phyloP scores from a whole-genome alignment of 2,888 invertebrate genomes.

The Harpalus rubripes region DNA sequence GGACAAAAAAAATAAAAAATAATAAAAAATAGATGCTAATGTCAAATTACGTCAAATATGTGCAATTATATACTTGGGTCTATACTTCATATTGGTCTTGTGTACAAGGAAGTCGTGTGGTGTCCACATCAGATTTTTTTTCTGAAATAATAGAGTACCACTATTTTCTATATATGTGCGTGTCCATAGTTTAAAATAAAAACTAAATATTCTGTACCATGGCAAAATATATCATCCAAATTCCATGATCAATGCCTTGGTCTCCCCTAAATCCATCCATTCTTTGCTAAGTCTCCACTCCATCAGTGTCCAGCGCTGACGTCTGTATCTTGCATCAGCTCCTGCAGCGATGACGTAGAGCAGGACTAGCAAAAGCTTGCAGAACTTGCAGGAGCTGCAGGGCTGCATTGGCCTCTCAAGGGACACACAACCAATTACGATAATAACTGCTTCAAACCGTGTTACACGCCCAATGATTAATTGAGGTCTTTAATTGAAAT shows the following conservation, averaged over 20 bases:
- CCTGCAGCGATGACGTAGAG: background rate
- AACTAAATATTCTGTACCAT: background rate
- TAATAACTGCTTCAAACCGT: constrained; percentile 39
- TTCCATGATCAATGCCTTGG: background rate
- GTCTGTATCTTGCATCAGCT: background rate
- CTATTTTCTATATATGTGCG: too few relatives aligned
- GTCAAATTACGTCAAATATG: too few relatives aligned
- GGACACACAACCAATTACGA: constrained; percentile 35
- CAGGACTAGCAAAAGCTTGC: background rate
- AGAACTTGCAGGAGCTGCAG: background rate
- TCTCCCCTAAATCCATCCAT: constrained; percentile 10
- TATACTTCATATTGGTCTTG: too few relatives aligned
- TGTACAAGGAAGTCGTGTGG: too few relatives aligned
- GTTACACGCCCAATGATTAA: constrained; percentile 25
- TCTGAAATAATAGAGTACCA: too few relatives aligned
- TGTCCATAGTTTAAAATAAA: background rate
- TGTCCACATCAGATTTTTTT: too few relatives aligned
- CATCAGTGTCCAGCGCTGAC: constrained; percentile 58
- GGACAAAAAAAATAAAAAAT: too few relatives aligned
- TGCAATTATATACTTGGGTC: too few relatives aligned
- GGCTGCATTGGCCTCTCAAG: background rate
- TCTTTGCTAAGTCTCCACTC: constrained; percentile 24
- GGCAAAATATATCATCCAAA: background rate
- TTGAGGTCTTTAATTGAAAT: constrained; percentile 44
- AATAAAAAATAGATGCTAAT: too few relatives aligned